A percentile compares a stretch with the other conserved stretches of the same genome.
Evolutionary conservation across 2,797 vertebrate genomes (phyloP).

Genomic region (Galaxias olidus): DNA sequence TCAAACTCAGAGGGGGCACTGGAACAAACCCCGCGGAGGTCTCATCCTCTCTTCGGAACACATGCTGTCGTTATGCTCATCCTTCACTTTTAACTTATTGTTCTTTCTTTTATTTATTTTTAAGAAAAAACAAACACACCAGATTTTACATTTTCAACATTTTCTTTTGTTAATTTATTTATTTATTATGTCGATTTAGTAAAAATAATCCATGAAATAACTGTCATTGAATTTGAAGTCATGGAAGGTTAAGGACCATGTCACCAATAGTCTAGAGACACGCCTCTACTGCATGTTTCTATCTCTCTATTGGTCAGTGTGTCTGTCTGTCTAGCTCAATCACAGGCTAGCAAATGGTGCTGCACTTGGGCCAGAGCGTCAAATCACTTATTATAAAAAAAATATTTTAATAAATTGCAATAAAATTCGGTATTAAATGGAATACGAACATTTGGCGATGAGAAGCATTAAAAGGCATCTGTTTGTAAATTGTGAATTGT

Average conservation of each 20-base stretch:
- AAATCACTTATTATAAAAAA: too few relatives aligned
- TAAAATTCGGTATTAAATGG: too few relatives aligned
- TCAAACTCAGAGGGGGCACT: too few relatives aligned
- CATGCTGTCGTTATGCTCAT: neutral
- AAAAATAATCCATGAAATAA: slow-evolving; percentile 24
- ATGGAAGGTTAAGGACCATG: slow-evolving; percentile 1
- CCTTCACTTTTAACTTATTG: too few relatives aligned
- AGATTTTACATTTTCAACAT: slow-evolving; percentile 41
- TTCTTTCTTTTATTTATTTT: neutral
- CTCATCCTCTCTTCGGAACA: neutral
- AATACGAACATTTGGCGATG: too few relatives aligned
- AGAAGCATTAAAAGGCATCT: too few relatives aligned
- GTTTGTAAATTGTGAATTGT: too few relatives aligned
- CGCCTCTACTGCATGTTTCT: slow-evolving; percentile 68
- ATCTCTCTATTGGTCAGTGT: too few relatives aligned
- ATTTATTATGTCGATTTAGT: slow-evolving; percentile 42
- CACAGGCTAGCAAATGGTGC: slow-evolving; percentile 69
- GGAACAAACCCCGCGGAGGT: neutral
- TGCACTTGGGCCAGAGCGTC: too few relatives aligned
- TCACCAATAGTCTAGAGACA: neutral
- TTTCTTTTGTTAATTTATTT: slow-evolving; percentile 46
- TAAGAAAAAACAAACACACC: slow-evolving; percentile 4
- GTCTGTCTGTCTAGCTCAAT: slow-evolving; percentile 45
- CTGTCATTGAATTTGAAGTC: slow-evolving; percentile 40
- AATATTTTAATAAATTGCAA: too few relatives aligned